phyloP scores from a whole-genome alignment of 2,888 invertebrate genomes.

The Coecobrya sp. region DNA sequence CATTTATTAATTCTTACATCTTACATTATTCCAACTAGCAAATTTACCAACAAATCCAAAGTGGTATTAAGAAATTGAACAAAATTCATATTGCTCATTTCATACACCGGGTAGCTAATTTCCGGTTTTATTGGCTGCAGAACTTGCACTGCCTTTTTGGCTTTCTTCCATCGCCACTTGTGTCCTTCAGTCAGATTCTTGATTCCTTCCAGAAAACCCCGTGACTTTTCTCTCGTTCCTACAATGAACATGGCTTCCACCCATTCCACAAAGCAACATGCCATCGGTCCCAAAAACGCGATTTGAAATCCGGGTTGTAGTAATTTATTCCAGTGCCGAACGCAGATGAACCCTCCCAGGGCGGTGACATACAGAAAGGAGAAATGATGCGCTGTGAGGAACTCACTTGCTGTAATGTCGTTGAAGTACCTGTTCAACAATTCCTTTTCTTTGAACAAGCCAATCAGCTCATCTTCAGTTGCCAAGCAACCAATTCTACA shows the following conservation, averaged over 20 bases:
- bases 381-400: background rate
- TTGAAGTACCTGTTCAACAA: background rate
- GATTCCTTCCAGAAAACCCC: background rate
- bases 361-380: background rate
- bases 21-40: background rate
- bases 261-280: background rate
- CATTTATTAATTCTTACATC: background rate
- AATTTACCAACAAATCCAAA: background rate
- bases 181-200: background rate
- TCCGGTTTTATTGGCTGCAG: background rate
- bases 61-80: background rate
- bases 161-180: background rate
- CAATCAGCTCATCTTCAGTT: background rate
- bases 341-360: background rate
- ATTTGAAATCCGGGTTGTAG: background rate
- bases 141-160: background rate
- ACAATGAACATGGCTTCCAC: background rate
- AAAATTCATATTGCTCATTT: background rate
- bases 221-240: background rate
- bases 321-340: background rate
- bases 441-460: background rate
- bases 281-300: background rate
- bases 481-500: background rate
- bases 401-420: background rate
- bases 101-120: background rate